These are phyloP conservation scores for Alosa alosa DNA, from an alignment of 2,113 vertebrate genomes.

Conservation along the genomic window DNA sequence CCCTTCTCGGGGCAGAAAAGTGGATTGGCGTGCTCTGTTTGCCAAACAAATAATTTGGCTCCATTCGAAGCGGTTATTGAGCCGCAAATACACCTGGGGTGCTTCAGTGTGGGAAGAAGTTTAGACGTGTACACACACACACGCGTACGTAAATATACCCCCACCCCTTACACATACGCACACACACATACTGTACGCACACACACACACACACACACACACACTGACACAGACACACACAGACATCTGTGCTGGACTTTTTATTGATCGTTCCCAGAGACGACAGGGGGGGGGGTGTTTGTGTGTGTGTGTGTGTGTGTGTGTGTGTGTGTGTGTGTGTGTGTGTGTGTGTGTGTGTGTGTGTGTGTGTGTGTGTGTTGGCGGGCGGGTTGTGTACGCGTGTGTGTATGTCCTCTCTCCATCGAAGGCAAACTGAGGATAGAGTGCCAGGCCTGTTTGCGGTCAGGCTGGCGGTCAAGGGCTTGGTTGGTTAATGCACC, in stretches of 20 bases:
- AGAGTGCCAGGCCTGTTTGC: background rate
- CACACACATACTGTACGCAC: background rate
- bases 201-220: background rate
- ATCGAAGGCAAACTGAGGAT: background rate
- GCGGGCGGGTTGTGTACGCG: background rate
- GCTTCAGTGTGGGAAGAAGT: background rate
- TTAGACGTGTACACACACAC: background rate
- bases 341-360: conserved; percentile 26
- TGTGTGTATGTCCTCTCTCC: background rate
- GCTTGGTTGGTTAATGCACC: conserved; percentile 4
- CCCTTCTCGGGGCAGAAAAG: background rate
- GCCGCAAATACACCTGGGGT: background rate
- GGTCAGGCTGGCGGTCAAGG: background rate
- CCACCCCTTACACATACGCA: background rate
- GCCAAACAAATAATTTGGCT: conserved; percentile 25
- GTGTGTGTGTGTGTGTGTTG: background rate
- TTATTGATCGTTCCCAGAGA: background rate
- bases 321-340: conserved; percentile 6
- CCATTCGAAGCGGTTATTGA: background rate
- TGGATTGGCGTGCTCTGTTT: background rate
- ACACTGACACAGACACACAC: background rate
- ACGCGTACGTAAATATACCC: background rate
- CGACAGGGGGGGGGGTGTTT: conserved; percentile 6
- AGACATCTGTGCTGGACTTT: background rate
- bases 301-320: conserved; percentile 26